phyloP scores from a whole-genome alignment of 2,113 vertebrate genomes.

The Morone saxatilis region DNA sequence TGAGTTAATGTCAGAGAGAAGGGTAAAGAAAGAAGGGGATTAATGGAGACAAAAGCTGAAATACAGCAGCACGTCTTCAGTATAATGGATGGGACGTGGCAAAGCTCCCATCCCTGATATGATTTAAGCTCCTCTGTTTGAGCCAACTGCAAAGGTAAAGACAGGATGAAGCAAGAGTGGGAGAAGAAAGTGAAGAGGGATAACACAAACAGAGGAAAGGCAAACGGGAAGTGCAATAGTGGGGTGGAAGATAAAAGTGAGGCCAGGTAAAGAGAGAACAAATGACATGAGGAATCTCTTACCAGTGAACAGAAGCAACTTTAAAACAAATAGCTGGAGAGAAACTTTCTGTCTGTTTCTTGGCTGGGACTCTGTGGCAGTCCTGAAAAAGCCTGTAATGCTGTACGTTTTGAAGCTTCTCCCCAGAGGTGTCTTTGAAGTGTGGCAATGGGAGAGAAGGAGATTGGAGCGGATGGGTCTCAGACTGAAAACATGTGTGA shows the following conservation, averaged over 20 bases:
- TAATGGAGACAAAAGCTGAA: slow-evolving; percentile 50
- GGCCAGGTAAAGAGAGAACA: slow-evolving; percentile 64
- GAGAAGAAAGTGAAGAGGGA: slow-evolving; percentile 59
- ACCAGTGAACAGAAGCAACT: slow-evolving; percentile 54
- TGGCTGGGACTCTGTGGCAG: slow-evolving; percentile 64
- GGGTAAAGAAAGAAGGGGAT: slow-evolving; percentile 35
- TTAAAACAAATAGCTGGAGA: slow-evolving; percentile 72
- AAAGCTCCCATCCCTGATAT: slow-evolving; percentile 59
- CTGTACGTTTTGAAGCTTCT: slow-evolving; percentile 67
- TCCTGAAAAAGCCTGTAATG: slow-evolving; percentile 60
- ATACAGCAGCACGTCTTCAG: slow-evolving; percentile 22
- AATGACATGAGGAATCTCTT: slow-evolving; percentile 53
- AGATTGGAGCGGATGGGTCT: slow-evolving; percentile 50
- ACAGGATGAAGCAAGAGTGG: slow-evolving; percentile 53
- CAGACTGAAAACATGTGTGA: slow-evolving; percentile 63
- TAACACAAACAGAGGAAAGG: slow-evolving; percentile 55
- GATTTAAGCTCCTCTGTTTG: slow-evolving; percentile 69
- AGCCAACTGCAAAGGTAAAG: slow-evolving; percentile 61
- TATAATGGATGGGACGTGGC: slow-evolving; percentile 57
- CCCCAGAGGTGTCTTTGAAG: slow-evolving; percentile 70
- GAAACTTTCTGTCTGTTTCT: slow-evolving; percentile 69
- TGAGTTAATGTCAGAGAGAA: slow-evolving; percentile 46
- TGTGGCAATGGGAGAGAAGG: slow-evolving; percentile 45
- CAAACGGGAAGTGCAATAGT: slow-evolving; percentile 56
- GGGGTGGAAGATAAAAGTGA: slow-evolving; percentile 65